Evolutionary conservation across 2,888 invertebrate genomes (phyloP).

Genomic region (Watsonalla cultraria): DNA sequence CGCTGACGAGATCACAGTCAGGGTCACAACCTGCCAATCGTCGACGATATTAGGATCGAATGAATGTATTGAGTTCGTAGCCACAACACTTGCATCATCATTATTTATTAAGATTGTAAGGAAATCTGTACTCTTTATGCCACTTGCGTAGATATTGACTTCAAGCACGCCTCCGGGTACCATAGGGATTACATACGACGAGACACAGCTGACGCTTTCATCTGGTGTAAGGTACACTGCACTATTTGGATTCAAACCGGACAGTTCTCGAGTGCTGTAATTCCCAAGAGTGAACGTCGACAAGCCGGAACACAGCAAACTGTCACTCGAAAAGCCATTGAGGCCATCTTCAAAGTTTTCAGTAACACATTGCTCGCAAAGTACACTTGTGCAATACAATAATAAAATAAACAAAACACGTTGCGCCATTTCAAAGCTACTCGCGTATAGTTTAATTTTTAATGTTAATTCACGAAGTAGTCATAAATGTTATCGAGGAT

Average conservation of each 20-base stretch:
- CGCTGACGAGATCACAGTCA: conserved; percentile 8
- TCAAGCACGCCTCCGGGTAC: conserved; percentile 6
- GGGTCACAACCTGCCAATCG: conserved; percentile 24
- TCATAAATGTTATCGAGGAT: conserved; percentile 2
- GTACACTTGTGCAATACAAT: neutral
- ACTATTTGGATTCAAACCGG: neutral
- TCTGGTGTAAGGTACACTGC: neutral
- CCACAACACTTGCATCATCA: conserved; percentile 1
- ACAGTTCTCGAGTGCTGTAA: neutral
- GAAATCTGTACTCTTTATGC: neutral
- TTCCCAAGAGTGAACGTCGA: neutral
- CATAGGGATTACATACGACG: conserved; percentile 8
- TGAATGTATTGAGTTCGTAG: conserved; percentile 2
- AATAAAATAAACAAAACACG: conserved; percentile 1
- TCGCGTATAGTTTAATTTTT: neutral
- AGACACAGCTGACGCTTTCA: neutral
- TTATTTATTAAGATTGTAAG: conserved; percentile 4
- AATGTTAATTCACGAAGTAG: neutral
- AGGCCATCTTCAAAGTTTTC: neutral
- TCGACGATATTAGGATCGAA: conserved; percentile 6
- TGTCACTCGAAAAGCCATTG: neutral
- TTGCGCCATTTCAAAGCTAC: conserved; percentile 1
- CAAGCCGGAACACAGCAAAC: neutral
- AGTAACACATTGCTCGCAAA: neutral
- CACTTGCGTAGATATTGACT: conserved; percentile 8